Percentiles rank a stretch among this genome's conserved stretches.
Conservation (phyloP, 1,140 invertebrate genomes). For the Eulimnadia texana region DNA sequence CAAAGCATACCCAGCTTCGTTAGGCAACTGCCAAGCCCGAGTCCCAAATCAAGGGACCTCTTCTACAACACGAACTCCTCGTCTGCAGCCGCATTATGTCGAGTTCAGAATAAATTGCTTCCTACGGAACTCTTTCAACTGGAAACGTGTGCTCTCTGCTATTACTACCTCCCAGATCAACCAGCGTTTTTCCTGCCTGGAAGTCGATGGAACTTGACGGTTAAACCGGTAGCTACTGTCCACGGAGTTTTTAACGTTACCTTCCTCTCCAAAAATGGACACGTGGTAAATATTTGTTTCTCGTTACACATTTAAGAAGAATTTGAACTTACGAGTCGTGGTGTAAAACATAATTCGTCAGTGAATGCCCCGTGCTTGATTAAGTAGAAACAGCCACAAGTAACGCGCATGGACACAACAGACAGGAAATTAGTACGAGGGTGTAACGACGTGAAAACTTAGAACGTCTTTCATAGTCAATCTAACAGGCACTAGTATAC, state of each 20-base stretch:
- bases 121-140: constrained; percentile 20
- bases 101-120: constrained; percentile 2
- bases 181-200: constrained; percentile 7
- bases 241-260: constrained; percentile 4
- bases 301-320: no score
- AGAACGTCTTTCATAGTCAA: no score
- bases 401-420: no score
- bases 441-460: no score
- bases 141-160: constrained; percentile 27
- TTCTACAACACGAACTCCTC: not conserved
- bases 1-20: not conserved
- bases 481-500: no score
- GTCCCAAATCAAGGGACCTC: not conserved
- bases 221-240: not conserved
- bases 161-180: constrained; percentile 21
- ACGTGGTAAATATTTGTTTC: not conserved
- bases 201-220: constrained; percentile 7
- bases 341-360: no score
- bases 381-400: no score
- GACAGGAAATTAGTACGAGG: no score
- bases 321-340: no score
- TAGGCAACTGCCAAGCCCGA: not conserved
- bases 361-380: no score
- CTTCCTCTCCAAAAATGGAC: constrained; percentile 5
- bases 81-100: not conserved